Base-by-base conservation (phyloP, 2,113 vertebrate species). In the Oncorhynchus nerka region DNA sequence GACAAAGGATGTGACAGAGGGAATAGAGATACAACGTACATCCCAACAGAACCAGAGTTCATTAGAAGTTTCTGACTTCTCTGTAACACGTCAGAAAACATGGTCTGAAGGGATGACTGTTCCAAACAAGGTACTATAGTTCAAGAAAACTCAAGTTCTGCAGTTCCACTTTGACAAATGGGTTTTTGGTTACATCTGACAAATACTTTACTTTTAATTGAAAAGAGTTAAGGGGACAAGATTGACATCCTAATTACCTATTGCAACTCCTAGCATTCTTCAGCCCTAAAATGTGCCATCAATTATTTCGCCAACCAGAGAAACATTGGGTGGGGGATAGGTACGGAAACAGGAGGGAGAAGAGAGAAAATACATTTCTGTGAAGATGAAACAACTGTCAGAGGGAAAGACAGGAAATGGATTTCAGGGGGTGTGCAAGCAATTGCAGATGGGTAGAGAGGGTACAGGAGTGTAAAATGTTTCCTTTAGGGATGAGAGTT, bases 1-100 rank as follows among this genome's bases (percentile, higher is more conserved):
- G 39, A 45, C 39, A 45, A 45, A 8, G 39, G 39, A 45, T 45
- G 39, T 45, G 39, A 34, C 34, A 45, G 39, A 45, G 9, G 9
- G 39, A 45, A 45, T 12, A 45, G 39, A 45, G 9, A 89, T 80
- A 81, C 68, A 90, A 89, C 90, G 82, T 91, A 87, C 87, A 82
- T 88, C 88, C 86, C 85, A 89, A 90, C 88, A 45, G 76, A 78
- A 73, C 32, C 39, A 45, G 39, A 78, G 81, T 68, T 75, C 59
- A 62, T 62, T 87, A 92, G 91, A 91, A 92, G 93, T 94, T 89
- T 92, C 92, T 93, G 92, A 94, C 93, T 93, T 95, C 92, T 94
- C 93, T 95, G 93, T 93, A 93, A 84, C 84, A 95, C 90, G 86
- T 91, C 94, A 94, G 93, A 94, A 94, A 93, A 92, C 89, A 84